Evolutionary conservation across 2,797 vertebrate genomes (phyloP).

Genomic region (Liparis tanakae): DNA sequence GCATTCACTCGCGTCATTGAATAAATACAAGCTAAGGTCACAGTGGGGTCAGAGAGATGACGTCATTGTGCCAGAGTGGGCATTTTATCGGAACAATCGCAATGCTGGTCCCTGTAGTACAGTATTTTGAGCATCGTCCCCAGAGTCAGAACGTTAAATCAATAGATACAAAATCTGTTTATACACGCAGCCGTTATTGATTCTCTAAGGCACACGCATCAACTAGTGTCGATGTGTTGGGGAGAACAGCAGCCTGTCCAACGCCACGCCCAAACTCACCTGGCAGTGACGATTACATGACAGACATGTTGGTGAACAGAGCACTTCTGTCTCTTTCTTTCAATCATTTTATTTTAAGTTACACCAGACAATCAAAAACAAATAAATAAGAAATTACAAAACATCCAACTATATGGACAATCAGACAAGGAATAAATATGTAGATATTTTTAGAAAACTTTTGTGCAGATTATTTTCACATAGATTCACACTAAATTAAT

Average conservation of each 20-base stretch:
- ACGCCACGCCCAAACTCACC: slow-evolving; percentile 22
- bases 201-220: slow-evolving; percentile 27
- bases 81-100: slow-evolving; percentile 23
- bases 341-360: no score
- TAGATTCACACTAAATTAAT: slow-evolving; percentile 6
- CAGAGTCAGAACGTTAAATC: slow-evolving; percentile 50
- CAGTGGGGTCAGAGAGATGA: slow-evolving; percentile 43
- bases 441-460: neutral
- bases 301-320: slow-evolving; percentile 10
- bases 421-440: no score
- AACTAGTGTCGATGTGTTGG: slow-evolving; percentile 17
- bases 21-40: slow-evolving; percentile 46
- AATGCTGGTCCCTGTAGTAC: slow-evolving; percentile 43
- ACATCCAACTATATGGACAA: no score
- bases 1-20: slow-evolving; percentile 18
- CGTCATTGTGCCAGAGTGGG: slow-evolving; percentile 25
- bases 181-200: slow-evolving; percentile 29
- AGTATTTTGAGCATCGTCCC: slow-evolving; percentile 49
- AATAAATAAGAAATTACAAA: no score
- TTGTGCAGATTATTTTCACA: neutral
- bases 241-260: slow-evolving; percentile 10
- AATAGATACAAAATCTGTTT: slow-evolving; percentile 52
- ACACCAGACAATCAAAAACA: no score
- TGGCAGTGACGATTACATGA: slow-evolving; percentile 22
- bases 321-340: slow-evolving; percentile 15